phyloP scores from a whole-genome alignment of 2,113 vertebrate genomes.

The Odontophorus gujanensis region DNA sequence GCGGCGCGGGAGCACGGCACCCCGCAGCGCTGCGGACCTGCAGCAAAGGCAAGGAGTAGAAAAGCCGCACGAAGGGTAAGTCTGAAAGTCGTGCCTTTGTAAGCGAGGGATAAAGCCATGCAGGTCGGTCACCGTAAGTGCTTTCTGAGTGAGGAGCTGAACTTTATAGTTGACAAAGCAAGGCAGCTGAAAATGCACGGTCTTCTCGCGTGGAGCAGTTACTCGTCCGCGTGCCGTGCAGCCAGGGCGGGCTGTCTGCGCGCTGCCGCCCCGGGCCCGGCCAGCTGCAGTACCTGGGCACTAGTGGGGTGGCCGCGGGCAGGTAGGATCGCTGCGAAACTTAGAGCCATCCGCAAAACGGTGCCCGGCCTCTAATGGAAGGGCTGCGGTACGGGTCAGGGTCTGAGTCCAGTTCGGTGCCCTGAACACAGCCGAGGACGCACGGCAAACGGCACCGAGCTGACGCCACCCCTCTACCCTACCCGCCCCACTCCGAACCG shows the following conservation, averaged over 20 bases:
- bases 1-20: not conserved
- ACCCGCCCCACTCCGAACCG: too few relatives aligned
- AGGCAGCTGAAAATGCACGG: not conserved
- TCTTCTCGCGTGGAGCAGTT: not conserved
- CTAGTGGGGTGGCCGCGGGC: rapidly evolving
- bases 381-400: rapidly evolving
- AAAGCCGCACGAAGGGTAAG: not conserved
- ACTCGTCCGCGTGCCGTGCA: rapidly evolving
- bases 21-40: not conserved
- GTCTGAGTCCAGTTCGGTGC: rapidly evolving
- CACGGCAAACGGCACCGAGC: too few relatives aligned
- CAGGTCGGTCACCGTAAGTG: too few relatives aligned
- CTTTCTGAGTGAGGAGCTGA: not conserved
- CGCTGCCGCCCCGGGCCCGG: rapidly evolving
- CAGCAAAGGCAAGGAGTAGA: not conserved
- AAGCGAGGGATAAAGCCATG: not conserved
- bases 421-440: not conserved
- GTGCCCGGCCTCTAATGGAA: rapidly evolving
- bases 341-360: rapidly evolving
- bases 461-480: too few relatives aligned
- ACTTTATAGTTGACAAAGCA: not conserved
- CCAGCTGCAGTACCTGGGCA: rapidly evolving
- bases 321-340: rapidly evolving
- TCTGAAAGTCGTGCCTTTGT: not conserved
- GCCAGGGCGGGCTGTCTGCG: not conserved